These are phyloP conservation scores for Resseliella maxima DNA, from an alignment of 2,888 invertebrate genomes.

Conservation along the genomic window DNA sequence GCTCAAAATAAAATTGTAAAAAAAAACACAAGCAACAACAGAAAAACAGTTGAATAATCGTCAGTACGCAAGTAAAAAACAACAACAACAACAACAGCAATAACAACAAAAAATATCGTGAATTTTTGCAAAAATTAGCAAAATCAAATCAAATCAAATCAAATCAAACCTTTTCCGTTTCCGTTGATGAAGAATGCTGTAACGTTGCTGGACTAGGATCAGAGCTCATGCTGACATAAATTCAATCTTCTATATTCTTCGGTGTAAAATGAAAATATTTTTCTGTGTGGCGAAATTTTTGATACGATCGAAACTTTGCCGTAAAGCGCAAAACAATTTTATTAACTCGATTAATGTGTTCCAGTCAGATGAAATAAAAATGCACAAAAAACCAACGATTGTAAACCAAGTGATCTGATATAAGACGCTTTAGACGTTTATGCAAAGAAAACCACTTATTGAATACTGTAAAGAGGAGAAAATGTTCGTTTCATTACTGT, in stretches of 20 bases:
- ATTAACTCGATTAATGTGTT: background rate
- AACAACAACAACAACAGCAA: too few species aligned
- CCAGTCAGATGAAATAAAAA: too few species aligned
- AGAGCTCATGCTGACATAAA: slow-evolving; percentile 73
- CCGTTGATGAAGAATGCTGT: slow-evolving; percentile 69
- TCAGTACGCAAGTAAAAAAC: too few species aligned
- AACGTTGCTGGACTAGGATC: slow-evolving; percentile 82
- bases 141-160: too few species aligned
- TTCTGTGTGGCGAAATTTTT: background rate
- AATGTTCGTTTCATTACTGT: slow-evolving; percentile 22
- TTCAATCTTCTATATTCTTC: slow-evolving; percentile 38
- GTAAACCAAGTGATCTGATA: background rate
- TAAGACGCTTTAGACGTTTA: background rate
- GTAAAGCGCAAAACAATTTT: background rate
- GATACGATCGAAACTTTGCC: background rate
- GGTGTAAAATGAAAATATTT: slow-evolving; percentile 7
- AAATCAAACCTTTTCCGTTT: slow-evolving; percentile 74
- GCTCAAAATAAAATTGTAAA: too few species aligned
- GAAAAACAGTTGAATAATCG: too few species aligned
- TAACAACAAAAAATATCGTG: too few species aligned
- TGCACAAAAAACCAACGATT: too few species aligned
- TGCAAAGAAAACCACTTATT: background rate
- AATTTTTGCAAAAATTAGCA: too few species aligned
- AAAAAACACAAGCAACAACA: too few species aligned
- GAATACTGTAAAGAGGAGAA: slow-evolving; percentile 12